Base-by-base conservation (phyloP, 1,140 invertebrate species). In the Vanessa atalanta region DNA sequence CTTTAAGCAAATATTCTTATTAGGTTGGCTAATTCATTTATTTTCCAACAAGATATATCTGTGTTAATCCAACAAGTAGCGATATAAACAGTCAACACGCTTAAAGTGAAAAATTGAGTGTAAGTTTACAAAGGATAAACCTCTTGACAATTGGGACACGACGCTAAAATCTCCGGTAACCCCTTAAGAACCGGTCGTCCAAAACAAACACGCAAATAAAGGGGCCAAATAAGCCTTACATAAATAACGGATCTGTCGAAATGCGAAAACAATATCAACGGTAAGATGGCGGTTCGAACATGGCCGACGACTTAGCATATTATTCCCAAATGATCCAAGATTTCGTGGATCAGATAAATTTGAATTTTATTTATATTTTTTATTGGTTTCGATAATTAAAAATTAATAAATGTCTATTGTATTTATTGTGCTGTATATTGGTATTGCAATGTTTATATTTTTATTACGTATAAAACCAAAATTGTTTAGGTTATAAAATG, bases 231-330 rank as follows among this genome's bases (percentile, higher is more conserved):
- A 84, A 85, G 83, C 79, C 81, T 26, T 70, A 89, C 86, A 90
- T 88, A 90, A 90, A 90, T 89, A 89, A 83, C 82, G 81, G 87
- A 90, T 90, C 87, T 81, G 83, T 83, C 82, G 79, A 85, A 86
- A 83, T 80, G 77, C 81, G 84, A 83, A 90, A 88, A 90, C 88
- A 90, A 90, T 89, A 84, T 79, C 80, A 78, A 69, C 47, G 65
- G 79, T 79, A 88, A 88, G 80, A 85, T 83, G 87, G 79, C 75
- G 79, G 80, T 76, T 76, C 68, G 60, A 78, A 84, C 73, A 84
- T 81, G 79, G 81, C 77, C 77, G 74, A 67, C 76, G 61, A 57
- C 64, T 85, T 83, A 81, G 82, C 81, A 83, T 75, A 75, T 69
- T 74, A 64, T 51, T 60, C 50, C 48, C 37, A 73, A 74, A 69